These are phyloP conservation scores for Bombus cullumanus DNA, from an alignment of 1,140 invertebrate genomes.

Conservation along the genomic window DNA sequence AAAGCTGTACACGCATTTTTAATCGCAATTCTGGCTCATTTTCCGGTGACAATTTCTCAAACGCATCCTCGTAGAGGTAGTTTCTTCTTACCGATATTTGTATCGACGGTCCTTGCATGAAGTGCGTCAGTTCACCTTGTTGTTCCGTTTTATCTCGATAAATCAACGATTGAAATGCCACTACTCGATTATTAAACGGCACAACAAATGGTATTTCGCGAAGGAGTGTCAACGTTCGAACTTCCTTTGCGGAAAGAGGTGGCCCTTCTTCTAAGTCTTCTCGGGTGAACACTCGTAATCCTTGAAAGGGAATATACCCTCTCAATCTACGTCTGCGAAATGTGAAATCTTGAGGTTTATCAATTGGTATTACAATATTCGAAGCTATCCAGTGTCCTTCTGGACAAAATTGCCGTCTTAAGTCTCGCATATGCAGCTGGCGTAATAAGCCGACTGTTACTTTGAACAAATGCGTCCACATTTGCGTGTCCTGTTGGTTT, in stretches of 20 bases:
- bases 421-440: constrained; percentile 92
- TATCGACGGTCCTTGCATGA: constrained; percentile 90
- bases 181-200: constrained; percentile 93
- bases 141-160: constrained; percentile 88
- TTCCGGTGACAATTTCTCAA: constrained; percentile 94
- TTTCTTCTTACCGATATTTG: constrained; percentile 92
- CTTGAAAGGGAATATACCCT: constrained; percentile 86
- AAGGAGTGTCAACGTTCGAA: constrained; percentile 93
- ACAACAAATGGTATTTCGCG: constrained; percentile 97
- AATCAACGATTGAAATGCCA: constrained; percentile 91
- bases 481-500: constrained; percentile 80
- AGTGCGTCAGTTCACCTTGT: constrained; percentile 88
- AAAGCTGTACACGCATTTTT: constrained; percentile 94
- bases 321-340: constrained; percentile 83
- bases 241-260: constrained; percentile 93
- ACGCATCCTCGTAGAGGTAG: constrained; percentile 98
- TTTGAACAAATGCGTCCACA: constrained; percentile 84
- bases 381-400: constrained; percentile 90
- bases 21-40: constrained; percentile 95
- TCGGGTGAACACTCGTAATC: constrained; percentile 84
- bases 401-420: constrained; percentile 90
- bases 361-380: constrained; percentile 86
- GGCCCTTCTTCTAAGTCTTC: constrained; percentile 89
- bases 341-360: constrained; percentile 86
- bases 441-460: constrained; percentile 88